Evolutionary conservation across 1,140 invertebrate genomes (phyloP).

Genomic region (Atta colombica): DNA sequence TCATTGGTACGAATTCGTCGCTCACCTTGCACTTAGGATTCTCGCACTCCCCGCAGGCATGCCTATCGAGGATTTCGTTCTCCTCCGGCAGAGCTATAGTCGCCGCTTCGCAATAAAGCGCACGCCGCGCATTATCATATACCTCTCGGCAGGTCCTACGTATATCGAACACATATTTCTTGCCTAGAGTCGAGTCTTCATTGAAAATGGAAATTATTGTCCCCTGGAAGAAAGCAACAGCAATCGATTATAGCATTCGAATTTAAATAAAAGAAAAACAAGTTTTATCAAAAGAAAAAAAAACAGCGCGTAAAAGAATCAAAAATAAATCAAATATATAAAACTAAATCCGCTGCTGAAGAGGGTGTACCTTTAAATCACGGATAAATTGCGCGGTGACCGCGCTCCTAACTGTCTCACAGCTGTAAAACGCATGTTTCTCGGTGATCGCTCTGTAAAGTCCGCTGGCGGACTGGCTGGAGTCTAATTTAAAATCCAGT

Average conservation of each 20-base stretch:
- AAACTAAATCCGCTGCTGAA: not conserved
- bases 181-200: conserved; percentile 94
- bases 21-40: conserved; percentile 83
- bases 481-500: conserved; percentile 93
- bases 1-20: not conserved
- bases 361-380: conserved; percentile 91
- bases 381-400: conserved; percentile 95
- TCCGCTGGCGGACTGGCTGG: conserved; percentile 91
- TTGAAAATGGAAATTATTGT: conserved; percentile 97
- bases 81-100: conserved; percentile 83
- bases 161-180: conserved; percentile 96
- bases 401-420: conserved; percentile 94
- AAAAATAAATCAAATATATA: not conserved
- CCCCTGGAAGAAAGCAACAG: conserved; percentile 86
- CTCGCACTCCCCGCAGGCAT: conserved; percentile 83
- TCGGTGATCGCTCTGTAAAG: conserved; percentile 96
- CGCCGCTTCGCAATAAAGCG: conserved; percentile 88
- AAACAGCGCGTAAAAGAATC: not conserved
- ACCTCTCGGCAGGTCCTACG: conserved; percentile 94
- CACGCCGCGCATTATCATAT: conserved; percentile 93
- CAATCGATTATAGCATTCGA: not conserved
- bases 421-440: conserved; percentile 96
- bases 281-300: not conserved
- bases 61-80: conserved; percentile 81
- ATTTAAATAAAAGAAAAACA: not conserved